Evolutionary conservation across 1,140 invertebrate genomes (phyloP).

Genomic region (Drosophila sp.): DNA sequence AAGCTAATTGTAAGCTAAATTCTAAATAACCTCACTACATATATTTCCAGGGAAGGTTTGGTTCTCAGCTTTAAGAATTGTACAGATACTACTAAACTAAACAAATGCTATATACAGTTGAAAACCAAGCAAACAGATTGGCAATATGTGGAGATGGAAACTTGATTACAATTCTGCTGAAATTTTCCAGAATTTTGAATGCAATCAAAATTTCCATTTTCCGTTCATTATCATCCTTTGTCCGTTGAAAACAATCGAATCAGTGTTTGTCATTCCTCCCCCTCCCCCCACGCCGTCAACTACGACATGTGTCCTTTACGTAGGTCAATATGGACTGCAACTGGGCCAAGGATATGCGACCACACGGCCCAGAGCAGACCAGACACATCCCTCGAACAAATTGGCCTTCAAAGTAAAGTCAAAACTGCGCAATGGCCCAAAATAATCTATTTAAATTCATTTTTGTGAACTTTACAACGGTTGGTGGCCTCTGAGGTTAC

Average conservation of each 20-base stretch:
- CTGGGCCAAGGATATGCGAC: not conserved
- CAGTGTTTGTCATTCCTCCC: not conserved
- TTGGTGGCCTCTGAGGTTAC: not conserved
- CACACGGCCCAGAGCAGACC: not conserved
- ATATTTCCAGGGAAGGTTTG: not conserved
- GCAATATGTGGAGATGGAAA: not conserved
- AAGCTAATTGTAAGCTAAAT: constrained; percentile 20
- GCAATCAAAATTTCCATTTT: not conserved
- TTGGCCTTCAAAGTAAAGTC: not conserved
- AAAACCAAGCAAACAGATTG: too few relatives aligned
- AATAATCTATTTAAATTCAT: not conserved
- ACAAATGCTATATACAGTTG: too few relatives aligned
- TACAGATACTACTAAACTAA: not conserved
- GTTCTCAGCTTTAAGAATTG: not conserved
- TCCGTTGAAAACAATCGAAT: not conserved
- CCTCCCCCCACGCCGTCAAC: too few relatives aligned
- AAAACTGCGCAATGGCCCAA: not conserved
- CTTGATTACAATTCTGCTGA: not conserved
- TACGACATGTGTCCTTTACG: not conserved
- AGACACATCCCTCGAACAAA: not conserved
- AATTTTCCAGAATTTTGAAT: not conserved
- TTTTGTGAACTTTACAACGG: not conserved
- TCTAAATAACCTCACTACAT: not conserved
- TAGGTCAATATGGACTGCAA: not conserved
- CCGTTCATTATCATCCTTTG: not conserved